Conservation (phyloP, 2,888 invertebrate genomes). For the Scaptomyza cyrtandrae region DNA sequence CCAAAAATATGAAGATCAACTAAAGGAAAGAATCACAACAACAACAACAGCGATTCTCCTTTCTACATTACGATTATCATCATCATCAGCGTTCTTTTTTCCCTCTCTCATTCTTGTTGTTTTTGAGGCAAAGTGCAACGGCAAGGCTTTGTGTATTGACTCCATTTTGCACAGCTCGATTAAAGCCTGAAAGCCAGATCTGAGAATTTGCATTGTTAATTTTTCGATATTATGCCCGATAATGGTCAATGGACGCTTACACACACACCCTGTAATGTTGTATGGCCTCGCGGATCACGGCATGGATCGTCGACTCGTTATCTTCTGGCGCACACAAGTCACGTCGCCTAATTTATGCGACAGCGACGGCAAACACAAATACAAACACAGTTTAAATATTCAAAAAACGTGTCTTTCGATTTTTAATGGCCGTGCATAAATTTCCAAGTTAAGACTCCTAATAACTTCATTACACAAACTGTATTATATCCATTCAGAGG, state of each 20-base stretch:
- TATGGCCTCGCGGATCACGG: conserved; percentile 15
- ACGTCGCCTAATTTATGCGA: conserved; percentile 78
- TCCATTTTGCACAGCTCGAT: conserved; percentile 71
- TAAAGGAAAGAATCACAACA: neutral
- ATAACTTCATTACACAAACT: conserved; percentile 82
- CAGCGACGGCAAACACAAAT: conserved; percentile 43
- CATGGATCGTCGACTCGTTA: conserved; percentile 49
- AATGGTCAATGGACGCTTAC: conserved; percentile 49
- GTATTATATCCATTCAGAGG: conserved; percentile 45
- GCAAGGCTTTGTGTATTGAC: conserved; percentile 25
- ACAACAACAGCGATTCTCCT: neutral
- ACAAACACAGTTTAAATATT: conserved; percentile 72
- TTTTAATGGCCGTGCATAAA: conserved; percentile 81
- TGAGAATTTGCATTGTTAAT: conserved; percentile 75
- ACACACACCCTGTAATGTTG: conserved; percentile 23
- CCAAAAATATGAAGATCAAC: conserved; percentile 30
- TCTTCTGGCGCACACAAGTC: conserved; percentile 69
- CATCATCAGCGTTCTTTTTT: conserved; percentile 1
- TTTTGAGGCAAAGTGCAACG: conserved; percentile 33
- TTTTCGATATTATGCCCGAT: conserved; percentile 64
- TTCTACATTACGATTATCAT: conserved; percentile 32
- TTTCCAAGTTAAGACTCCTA: conserved; percentile 80
- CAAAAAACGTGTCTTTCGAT: conserved; percentile 77
- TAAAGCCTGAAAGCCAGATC: conserved; percentile 51
- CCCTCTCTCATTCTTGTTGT: conserved; percentile 5